These are phyloP conservation scores for Myiozetetes cayanensis DNA, from an alignment of 2,113 vertebrate genomes.

Conservation along the genomic window DNA sequence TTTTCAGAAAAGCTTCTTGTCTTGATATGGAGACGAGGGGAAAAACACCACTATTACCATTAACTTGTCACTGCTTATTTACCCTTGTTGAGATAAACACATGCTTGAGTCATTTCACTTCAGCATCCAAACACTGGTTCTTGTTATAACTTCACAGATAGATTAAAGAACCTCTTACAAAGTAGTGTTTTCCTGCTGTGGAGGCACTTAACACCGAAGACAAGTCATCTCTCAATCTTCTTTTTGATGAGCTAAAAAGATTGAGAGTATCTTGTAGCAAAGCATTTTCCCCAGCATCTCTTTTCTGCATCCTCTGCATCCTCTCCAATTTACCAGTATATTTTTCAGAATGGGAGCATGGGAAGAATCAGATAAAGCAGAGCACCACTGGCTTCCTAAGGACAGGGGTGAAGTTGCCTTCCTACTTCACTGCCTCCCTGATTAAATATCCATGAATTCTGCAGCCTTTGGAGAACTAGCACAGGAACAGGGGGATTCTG, in stretches of 20 bases:
- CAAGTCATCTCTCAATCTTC: neutral
- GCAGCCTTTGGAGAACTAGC: neutral
- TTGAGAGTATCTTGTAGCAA: neutral
- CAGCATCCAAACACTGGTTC: neutral
- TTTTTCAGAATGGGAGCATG: neutral
- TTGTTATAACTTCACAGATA: neutral
- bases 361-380: neutral
- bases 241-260: constrained; percentile 20
- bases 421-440: neutral
- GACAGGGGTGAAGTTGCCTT: neutral
- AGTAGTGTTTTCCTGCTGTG: constrained; percentile 2
- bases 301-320: neutral
- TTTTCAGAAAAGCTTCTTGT: neutral
- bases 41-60: neutral
- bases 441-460: neutral
- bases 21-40: neutral
- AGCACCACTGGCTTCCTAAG: neutral
- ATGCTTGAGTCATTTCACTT: neutral
- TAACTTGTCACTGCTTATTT: constrained; percentile 15
- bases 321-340: neutral
- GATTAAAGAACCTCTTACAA: constrained; percentile 39
- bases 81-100: constrained; percentile 16
- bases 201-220: constrained; percentile 18
- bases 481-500: neutral
- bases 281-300: neutral